Evolutionary conservation across 2,113 vertebrate genomes (phyloP).

Genomic region (Paracanthobrama guichenoti): DNA sequence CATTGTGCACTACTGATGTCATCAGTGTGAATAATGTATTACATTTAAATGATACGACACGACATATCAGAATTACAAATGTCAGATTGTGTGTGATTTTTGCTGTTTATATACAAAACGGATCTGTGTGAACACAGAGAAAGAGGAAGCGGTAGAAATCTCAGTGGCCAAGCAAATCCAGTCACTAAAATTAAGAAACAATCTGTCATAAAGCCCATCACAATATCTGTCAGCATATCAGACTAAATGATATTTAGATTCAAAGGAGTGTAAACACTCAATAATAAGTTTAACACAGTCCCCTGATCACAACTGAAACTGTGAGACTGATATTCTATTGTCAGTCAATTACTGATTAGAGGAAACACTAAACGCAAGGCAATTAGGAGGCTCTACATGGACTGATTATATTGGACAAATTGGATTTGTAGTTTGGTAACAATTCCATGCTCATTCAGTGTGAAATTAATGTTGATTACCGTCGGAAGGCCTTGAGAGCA

Average conservation of each 20-base stretch:
- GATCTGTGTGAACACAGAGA: background rate
- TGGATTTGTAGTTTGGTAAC: constrained; percentile 38
- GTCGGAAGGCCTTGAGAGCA: constrained; percentile 28
- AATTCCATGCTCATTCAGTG: constrained; percentile 45
- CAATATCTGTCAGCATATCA: constrained; percentile 3
- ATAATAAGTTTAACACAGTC: constrained; percentile 45
- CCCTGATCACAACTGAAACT: constrained; percentile 20
- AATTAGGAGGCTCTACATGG: constrained; percentile 38
- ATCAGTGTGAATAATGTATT: background rate
- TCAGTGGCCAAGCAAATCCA: background rate
- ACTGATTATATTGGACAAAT: constrained; percentile 50
- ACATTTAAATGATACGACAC: background rate
- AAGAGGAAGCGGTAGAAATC: background rate
- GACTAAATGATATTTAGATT: constrained; percentile 35
- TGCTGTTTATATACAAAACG: background rate
- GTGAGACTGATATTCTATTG: constrained; percentile 39
- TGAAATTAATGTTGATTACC: constrained; percentile 56
- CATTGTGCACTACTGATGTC: too few species aligned
- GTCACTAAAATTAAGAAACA: background rate
- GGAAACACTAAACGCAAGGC: constrained; percentile 39
- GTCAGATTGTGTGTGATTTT: background rate
- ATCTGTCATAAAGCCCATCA: background rate
- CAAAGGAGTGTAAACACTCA: constrained; percentile 26
- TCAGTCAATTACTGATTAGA: constrained; percentile 49
- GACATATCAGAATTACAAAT: background rate